Base-by-base conservation (phyloP, 2,797 vertebrate species). In the Hybognathus amarus region DNA sequence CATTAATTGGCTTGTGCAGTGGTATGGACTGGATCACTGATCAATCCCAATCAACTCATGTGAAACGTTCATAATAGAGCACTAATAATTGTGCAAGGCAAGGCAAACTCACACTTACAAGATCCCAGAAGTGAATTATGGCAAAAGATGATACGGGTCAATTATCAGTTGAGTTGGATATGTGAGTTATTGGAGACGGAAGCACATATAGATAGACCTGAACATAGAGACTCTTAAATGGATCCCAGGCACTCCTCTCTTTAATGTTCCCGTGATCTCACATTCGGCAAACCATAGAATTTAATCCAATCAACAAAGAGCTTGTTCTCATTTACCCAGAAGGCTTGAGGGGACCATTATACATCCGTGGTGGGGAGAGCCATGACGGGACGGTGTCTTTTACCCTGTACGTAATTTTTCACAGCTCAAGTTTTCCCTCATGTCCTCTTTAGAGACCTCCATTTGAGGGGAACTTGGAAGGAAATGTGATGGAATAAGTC, bases 291-390 rank as follows among this genome's bases (percentile, higher is more conserved):
- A 52, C 70, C 47, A 40, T 81, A 77, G 54, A 40, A 83, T 85
- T 64, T 90, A 87, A 90, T 89, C 80, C 77, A 87, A 89, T 90
- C 86, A 89, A 82, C 47, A 80, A 70, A 85, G 83, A 89, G 77
- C 54, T 70, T 80, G 40, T 63, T 80, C 80, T 88, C 85, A 83
- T 84, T 91, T 86, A 83, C 83, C 85, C 67, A 71, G 77, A 80
- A 76, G 77, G 77, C 50, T 86, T 87, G 24, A 83, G 64, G 56
- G 79, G 38, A 27, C 59, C 22, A 59, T 66, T 54, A 77, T 85
- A 61, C 71, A 47, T 88, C 83, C 45, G 64, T 12, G 20, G 59
- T 24, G 59, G 70, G 83, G 71, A 84, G 81, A 88, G 74, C 42
- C 27, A 50, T 83, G 79, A 80, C 24, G 40, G 82, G 83, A 68